Evolutionary conservation across 1,140 invertebrate genomes (phyloP), one percentile per base, ranked within the genome.

Genomic region (Trinorchestia longiramus): DNA sequence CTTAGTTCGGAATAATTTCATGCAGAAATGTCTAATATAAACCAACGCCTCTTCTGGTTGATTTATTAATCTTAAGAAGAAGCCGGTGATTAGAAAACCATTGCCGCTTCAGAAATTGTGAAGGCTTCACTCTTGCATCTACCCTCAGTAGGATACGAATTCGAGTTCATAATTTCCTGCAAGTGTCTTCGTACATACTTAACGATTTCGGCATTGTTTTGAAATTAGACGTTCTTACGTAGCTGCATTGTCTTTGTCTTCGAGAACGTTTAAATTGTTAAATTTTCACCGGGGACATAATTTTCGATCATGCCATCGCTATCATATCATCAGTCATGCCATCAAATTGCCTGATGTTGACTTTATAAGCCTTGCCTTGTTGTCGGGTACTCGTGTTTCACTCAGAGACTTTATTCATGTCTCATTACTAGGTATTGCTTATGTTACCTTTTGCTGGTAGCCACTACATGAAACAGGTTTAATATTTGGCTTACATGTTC

Each of bases 401-500:
- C 62, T 77, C 28, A 36, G 28, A 77, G 36, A 11, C 36, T 28
- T 3, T 77, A 77, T 77, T 28, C 62, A 28, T 36, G 62, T 77
- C 62, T 77, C 62, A 77, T 77, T 77, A 19, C 62, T 77, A 23
- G 3, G 11, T 77, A 77, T 36, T 77, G 62, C 62, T 90, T 41
- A 40, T 43, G n/a, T 90, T 90, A 41, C 43, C 88, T 90, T 42
- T 42, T 17, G 88, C 43, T 90, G 88, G 88, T 90, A 41, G n/a
- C 88, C 88, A 90, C 28, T 90, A 90, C 88, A 90, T 41, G 15
- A 90, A 43, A 90, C 43, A 90, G 88, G 43, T 42, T 42, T 90
- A 43, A 42, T 43, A 41, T 90, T 90, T 90, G 88, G 88, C 88
- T 90, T 90, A 90, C 88, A 42, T 42, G n/a, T 41, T 90, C n/a